These are phyloP conservation scores for Caranx ignobilis DNA, from an alignment of 2,113 vertebrate species.

Conservation along the genomic window DNA sequence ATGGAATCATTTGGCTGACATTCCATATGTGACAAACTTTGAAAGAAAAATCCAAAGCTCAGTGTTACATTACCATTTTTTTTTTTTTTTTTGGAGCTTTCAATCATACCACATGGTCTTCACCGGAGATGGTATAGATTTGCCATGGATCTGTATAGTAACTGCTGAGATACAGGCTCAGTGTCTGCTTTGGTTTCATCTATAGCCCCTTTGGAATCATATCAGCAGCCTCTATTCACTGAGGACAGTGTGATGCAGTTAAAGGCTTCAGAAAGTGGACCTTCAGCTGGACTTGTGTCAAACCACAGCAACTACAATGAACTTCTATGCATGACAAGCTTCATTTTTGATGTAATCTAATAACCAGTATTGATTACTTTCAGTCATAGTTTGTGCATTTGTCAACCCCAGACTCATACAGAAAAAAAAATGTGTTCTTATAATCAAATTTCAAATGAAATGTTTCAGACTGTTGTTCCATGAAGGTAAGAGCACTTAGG, in stretches of 20 bases:
- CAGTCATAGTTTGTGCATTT: not conserved
- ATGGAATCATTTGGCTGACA: no score
- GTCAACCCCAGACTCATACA: not conserved
- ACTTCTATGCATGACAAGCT: no score
- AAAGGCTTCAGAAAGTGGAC: not conserved
- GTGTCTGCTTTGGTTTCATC: not conserved
- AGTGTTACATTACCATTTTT: no score
- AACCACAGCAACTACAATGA: no score
- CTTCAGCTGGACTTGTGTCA: not conserved
- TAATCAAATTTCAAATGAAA: no score
- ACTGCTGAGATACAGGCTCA: not conserved
- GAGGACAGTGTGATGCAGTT: not conserved
- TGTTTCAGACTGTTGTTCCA: not conserved
- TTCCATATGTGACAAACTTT: not conserved
- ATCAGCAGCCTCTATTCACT: not conserved
- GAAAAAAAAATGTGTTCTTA: no score
- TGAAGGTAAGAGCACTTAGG: not conserved
- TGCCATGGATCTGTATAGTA: not conserved
- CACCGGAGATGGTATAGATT: not conserved
- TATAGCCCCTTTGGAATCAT: not conserved
- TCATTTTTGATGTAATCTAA: no score
- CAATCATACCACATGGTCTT: not conserved
- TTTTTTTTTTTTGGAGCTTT: not conserved
- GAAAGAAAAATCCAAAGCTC: not conserved
- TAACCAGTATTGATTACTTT: not conserved